Conservation (phyloP, 53 echinoderm and acorn worm species). For the Actinopyga echinites region DNA sequence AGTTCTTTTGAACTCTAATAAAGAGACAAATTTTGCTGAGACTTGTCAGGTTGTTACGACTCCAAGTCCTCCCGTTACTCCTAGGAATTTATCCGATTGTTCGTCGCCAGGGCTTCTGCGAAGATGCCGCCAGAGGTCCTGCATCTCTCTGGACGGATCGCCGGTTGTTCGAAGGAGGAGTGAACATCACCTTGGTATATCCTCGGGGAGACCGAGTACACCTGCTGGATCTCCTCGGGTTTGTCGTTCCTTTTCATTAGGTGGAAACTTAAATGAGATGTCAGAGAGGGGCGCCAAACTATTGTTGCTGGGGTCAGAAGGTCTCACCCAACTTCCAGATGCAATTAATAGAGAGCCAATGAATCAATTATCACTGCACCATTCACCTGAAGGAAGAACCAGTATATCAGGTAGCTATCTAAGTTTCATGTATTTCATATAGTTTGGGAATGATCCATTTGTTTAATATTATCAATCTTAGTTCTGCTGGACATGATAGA, state of each 20-base stretch:
- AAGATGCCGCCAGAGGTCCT: not conserved
- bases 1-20: not conserved
- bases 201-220: constrained; percentile 4
- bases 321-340: not conserved
- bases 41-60: not conserved
- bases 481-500: too few relatives aligned
- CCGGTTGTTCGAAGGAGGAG: not conserved
- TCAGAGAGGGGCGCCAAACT: not conserved
- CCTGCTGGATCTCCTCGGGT: not conserved
- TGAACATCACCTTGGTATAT: not conserved
- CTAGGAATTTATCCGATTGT: not conserved
- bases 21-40: not conserved
- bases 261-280: not conserved
- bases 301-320: not conserved
- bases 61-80: constrained; percentile 16
- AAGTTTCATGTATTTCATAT: too few relatives aligned
- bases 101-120: not conserved
- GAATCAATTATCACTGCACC: too few relatives aligned
- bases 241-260: not conserved
- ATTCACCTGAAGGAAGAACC: too few relatives aligned
- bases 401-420: too few relatives aligned
- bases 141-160: not conserved
- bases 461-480: too few relatives aligned
- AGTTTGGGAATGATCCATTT: too few relatives aligned
- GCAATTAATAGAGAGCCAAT: too few relatives aligned